These are phyloP conservation scores for Taenaris catops DNA, from an alignment of 2,888 invertebrate genomes.

Conservation along the genomic window DNA sequence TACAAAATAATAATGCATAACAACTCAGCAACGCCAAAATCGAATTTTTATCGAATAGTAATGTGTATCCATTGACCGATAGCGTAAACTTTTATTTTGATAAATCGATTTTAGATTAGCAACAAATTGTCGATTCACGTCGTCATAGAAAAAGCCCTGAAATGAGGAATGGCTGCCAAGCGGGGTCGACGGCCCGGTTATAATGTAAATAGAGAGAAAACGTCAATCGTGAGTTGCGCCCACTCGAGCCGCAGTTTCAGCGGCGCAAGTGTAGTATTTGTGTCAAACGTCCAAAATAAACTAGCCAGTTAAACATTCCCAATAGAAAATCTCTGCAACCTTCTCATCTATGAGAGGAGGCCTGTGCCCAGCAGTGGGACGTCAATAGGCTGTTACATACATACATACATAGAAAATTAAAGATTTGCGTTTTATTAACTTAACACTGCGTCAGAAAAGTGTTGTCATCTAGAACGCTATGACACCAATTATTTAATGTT, in stretches of 20 bases:
- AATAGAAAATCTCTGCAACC: not conserved
- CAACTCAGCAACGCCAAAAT: too few species aligned
- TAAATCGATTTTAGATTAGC: conserved; percentile 20
- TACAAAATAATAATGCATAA: too few species aligned
- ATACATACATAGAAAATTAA: too few species aligned
- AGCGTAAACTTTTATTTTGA: conserved; percentile 17
- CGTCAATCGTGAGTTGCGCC: conserved; percentile 23
- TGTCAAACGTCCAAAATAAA: conserved; percentile 18
- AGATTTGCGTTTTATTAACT: too few species aligned
- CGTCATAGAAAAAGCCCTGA: conserved; percentile 18
- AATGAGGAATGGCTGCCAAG: conserved; percentile 19
- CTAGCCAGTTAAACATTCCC: not conserved
- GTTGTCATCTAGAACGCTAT: too few species aligned
- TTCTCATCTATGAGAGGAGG: too few species aligned
- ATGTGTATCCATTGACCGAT: conserved; percentile 15
- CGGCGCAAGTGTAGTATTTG: conserved; percentile 8
- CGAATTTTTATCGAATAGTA: conserved; percentile 1
- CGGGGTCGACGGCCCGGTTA: conserved; percentile 18
- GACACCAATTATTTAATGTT: too few species aligned
- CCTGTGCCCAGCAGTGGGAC: too few species aligned
- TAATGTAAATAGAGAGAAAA: conserved; percentile 21
- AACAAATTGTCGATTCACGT: conserved; percentile 15
- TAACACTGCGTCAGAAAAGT: too few species aligned
- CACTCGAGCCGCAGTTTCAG: conserved; percentile 17
- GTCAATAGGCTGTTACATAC: too few species aligned